phyloP scores from a whole-genome alignment of 2,113 vertebrate species.

The Passer montanus region DNA sequence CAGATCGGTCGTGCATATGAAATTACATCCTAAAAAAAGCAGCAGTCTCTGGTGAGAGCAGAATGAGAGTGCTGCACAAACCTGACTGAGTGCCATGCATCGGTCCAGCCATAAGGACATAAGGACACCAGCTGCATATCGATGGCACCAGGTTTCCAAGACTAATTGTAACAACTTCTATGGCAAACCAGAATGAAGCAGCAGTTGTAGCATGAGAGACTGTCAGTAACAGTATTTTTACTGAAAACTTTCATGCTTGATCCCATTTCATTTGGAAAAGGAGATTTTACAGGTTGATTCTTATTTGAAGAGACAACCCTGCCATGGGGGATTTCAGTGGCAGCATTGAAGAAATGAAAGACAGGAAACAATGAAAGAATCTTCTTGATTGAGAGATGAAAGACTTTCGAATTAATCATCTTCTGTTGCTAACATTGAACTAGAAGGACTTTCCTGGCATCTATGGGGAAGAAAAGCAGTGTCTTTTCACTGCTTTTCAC shows the following conservation, averaged over 20 bases:
- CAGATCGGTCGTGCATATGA: not conserved
- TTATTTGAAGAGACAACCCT: conserved; percentile 36
- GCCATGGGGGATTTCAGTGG: not conserved
- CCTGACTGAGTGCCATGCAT: not conserved
- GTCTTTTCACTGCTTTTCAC: not conserved
- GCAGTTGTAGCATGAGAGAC: not conserved
- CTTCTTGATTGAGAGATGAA: conserved; percentile 10
- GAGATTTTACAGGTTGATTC: not conserved
- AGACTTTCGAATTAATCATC: conserved; percentile 9
- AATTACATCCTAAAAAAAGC: not conserved
- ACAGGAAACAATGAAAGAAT: conserved; percentile 20
- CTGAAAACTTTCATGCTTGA: not conserved
- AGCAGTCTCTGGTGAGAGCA: not conserved
- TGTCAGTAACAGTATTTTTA: not conserved
- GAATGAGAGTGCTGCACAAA: not conserved
- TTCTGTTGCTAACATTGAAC: not conserved
- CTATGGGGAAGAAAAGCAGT: not conserved
- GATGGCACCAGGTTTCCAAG: not conserved
- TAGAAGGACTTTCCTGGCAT: not conserved
- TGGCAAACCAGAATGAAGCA: not conserved
- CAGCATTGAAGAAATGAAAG: not conserved
- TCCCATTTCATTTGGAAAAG: conserved; percentile 18
- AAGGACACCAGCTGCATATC: not conserved
- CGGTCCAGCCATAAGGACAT: not conserved
- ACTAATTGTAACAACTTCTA: not conserved